Percentiles rank a stretch among this genome's conserved stretches.
Conservation (phyloP, 2,888 invertebrate genomes). For the Gerris lacustris region DNA sequence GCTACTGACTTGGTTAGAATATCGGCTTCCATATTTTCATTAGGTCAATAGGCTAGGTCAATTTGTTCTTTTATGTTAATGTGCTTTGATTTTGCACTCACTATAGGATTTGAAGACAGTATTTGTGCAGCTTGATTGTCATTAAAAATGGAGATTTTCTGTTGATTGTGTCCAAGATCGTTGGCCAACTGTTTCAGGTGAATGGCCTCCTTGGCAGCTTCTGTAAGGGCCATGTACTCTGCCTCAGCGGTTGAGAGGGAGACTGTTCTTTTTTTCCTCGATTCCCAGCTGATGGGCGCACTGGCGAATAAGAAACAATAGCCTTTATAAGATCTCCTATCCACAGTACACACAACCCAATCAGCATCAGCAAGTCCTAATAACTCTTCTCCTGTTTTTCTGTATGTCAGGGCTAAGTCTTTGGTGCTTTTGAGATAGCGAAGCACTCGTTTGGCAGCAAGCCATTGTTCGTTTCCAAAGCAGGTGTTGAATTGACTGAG, state of each 20-base stretch:
- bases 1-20: no score
- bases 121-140: neutral
- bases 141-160: neutral
- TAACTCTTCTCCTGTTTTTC: neutral
- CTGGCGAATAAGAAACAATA: neutral
- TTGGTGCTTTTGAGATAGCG: neutral
- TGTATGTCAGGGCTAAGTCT: neutral
- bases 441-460: neutral
- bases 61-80: neutral
- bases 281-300: no score
- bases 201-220: no score
- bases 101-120: neutral
- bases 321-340: neutral
- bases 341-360: neutral
- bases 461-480: no score
- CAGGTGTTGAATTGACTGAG: neutral
- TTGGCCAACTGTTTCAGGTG: neutral
- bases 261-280: conserved; percentile 8
- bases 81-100: neutral
- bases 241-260: conserved; percentile 8
- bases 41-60: no score
- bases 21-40: no score
- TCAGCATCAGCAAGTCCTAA: neutral
- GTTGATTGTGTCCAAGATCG: neutral
- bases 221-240: conserved; percentile 5